Evolutionary conservation across 2,113 vertebrate species (phyloP).

Genomic region (Erythrocebus patas): DNA sequence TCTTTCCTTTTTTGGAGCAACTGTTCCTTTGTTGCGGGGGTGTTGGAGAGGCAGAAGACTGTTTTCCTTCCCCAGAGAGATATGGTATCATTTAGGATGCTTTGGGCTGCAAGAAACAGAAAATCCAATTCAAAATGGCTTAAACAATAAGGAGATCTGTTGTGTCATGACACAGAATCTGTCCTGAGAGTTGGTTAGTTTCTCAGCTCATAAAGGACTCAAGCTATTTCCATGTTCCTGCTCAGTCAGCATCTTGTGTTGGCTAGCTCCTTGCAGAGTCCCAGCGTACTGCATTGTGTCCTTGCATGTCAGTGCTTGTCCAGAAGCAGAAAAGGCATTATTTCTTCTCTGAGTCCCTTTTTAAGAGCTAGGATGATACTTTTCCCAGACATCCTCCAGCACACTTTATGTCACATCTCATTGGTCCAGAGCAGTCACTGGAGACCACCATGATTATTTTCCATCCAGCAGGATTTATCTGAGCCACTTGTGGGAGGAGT

Average conservation of each 20-base stretch:
- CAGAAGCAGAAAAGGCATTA: background rate
- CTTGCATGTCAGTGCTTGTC: background rate
- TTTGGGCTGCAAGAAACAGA: conserved; percentile 20
- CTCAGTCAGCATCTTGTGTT: background rate
- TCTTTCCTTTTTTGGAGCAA: background rate
- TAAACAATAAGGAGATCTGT: background rate
- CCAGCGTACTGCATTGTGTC: background rate
- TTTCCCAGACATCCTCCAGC: background rate
- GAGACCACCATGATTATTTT: background rate
- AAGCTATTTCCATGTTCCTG: background rate
- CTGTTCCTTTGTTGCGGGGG: background rate
- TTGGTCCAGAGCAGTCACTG: background rate
- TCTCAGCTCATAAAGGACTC: background rate
- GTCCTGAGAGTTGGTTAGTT: background rate
- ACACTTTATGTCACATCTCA: background rate
- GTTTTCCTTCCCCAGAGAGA: background rate
- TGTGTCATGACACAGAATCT: background rate
- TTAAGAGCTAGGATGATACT: background rate
- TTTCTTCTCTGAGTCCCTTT: background rate
- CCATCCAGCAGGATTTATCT: background rate
- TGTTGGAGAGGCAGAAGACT: background rate
- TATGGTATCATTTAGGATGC: background rate
- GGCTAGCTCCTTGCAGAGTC: background rate
- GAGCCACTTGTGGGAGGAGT: background rate
- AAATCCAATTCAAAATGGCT: conserved; percentile 39